Conservation (phyloP, 2,888 invertebrate species). For the Monopis laevigella region DNA sequence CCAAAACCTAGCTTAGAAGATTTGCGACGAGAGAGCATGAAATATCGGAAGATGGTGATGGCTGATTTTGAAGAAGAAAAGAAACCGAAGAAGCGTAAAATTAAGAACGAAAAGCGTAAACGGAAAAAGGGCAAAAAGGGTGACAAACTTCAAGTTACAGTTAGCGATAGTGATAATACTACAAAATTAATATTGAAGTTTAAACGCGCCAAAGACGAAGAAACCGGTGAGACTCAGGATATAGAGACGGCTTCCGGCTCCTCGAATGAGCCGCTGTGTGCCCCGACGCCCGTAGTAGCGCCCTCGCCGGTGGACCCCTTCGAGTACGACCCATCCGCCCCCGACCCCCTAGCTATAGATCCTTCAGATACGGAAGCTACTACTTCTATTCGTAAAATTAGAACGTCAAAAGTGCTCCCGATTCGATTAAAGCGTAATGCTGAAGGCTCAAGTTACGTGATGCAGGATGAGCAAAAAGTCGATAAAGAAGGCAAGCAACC, state of each 20-base stretch:
- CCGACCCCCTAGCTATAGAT: slow-evolving; percentile 53
- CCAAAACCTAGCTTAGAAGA: slow-evolving; percentile 81
- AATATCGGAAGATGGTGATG: slow-evolving; percentile 84
- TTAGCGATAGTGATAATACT: slow-evolving; percentile 66
- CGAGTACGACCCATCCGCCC: slow-evolving; percentile 54
- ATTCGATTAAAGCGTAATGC: slow-evolving; percentile 87
- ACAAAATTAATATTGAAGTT: slow-evolving; percentile 83
- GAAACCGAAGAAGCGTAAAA: slow-evolving; percentile 54
- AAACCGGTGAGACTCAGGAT: slow-evolving; percentile 29
- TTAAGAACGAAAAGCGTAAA: slow-evolving; percentile 51
- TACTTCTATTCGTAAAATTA: slow-evolving; percentile 63
- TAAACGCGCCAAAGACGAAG: slow-evolving; percentile 60
- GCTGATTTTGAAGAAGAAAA: slow-evolving; percentile 81
- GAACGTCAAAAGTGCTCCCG: slow-evolving; percentile 76
- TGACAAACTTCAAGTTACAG: slow-evolving; percentile 59
- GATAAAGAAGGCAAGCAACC: slow-evolving; percentile 14
- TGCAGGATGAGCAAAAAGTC: slow-evolving; percentile 53
- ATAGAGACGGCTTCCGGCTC: slow-evolving; percentile 22
- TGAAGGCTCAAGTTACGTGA: slow-evolving; percentile 76
- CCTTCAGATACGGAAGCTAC: slow-evolving; percentile 46
- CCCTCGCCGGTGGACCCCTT: slow-evolving; percentile 45
- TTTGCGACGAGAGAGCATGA: slow-evolving; percentile 86
- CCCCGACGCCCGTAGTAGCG: slow-evolving; percentile 33
- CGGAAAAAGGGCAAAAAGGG: slow-evolving; percentile 66
- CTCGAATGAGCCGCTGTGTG: slow-evolving; percentile 18